Percentiles rank a stretch among this genome's conserved stretches.
Conservation (phyloP, 2,888 invertebrate genomes). For the Andrena camellia region DNA sequence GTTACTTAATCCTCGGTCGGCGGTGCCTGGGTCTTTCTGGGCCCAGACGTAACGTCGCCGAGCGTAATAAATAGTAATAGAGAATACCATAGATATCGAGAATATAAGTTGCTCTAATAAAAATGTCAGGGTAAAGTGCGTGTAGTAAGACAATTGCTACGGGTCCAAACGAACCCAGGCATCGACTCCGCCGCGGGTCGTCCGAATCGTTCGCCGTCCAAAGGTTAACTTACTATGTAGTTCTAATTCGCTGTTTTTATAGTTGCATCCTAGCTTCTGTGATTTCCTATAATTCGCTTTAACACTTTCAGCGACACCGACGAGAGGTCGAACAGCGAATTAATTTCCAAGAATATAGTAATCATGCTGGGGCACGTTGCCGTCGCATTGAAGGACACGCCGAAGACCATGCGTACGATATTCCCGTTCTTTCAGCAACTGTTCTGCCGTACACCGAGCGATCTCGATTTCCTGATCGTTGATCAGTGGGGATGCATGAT, state of each 20-base stretch:
- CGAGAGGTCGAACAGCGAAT: conserved; percentile 87
- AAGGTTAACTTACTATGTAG: neutral
- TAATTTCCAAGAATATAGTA: conserved; percentile 98
- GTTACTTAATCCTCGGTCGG: no score
- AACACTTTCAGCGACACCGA: conserved; percentile 73
- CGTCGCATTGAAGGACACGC: conserved; percentile 96
- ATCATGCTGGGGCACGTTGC: conserved; percentile 99
- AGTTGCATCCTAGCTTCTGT: conserved; percentile 1
- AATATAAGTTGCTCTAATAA: no score
- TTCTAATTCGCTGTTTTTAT: conserved; percentile 3
- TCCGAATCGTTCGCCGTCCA: no score
- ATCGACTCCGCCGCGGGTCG: no score
- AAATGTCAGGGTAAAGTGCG: no score
- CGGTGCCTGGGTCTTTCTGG: neutral
- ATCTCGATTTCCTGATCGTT: conserved; percentile 97
- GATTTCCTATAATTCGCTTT: conserved; percentile 30
- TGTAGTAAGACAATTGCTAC: no score
- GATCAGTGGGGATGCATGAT: conserved; percentile 99
- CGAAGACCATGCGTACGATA: conserved; percentile 97
- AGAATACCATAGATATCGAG: no score
- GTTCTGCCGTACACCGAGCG: conserved; percentile 96
- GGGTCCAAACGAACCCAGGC: no score
- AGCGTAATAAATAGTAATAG: no score
- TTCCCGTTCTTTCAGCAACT: conserved; percentile 98
- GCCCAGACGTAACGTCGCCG: neutral